Conservation (phyloP, 2,888 invertebrate genomes). For the Trilocha varians region DNA sequence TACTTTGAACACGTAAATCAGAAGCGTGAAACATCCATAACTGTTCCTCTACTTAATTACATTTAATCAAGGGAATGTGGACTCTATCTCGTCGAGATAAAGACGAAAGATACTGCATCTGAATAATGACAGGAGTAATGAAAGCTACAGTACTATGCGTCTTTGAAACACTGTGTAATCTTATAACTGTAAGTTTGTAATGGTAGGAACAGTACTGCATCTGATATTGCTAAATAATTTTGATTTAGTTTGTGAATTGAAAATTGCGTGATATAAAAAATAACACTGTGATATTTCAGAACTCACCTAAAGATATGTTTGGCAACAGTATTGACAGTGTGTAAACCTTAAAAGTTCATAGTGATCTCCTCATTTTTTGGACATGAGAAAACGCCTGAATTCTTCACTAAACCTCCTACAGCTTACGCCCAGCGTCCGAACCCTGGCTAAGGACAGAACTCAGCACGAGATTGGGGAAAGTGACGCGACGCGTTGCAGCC, state of each 20-base stretch:
- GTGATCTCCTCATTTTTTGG: too few relatives aligned
- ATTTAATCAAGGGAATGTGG: conserved; percentile 3
- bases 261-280: too few relatives aligned
- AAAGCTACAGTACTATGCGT: conserved; percentile 16
- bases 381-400: too few relatives aligned
- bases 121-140: conserved; percentile 19
- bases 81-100: conserved; percentile 3
- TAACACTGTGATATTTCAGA: too few relatives aligned
- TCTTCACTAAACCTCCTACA: too few relatives aligned
- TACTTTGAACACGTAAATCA: conserved; percentile 25
- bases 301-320: too few relatives aligned
- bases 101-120: conserved; percentile 3
- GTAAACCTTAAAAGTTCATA: too few relatives aligned
- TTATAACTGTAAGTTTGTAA: neutral
- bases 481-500: too few relatives aligned
- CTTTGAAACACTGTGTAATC: conserved; percentile 12
- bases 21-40: conserved; percentile 24
- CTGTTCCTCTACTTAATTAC: conserved; percentile 12
- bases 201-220: conserved; percentile 1
- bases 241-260: neutral
- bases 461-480: too few relatives aligned
- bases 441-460: too few relatives aligned
- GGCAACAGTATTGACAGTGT: too few relatives aligned
- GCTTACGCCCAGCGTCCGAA: too few relatives aligned
- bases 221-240: neutral